Base-by-base conservation (phyloP, 2,113 vertebrate genomes). In the Pterocles orientalis region DNA sequence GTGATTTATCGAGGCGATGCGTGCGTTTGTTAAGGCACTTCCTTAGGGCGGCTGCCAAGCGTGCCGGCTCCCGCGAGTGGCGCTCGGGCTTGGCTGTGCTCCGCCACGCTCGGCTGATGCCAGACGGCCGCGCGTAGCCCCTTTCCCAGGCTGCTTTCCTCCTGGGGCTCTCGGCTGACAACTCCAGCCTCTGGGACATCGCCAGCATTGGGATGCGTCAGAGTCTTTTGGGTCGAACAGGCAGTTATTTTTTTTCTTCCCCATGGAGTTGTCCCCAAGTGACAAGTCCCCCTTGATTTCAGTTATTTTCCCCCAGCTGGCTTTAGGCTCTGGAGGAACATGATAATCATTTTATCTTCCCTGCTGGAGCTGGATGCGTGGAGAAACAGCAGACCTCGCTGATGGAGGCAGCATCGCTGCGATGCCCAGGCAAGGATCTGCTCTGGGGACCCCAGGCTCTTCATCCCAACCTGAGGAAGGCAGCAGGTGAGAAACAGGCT, bases 101-200 rank as follows among this genome's bases (percentile, higher is more conserved):
- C 58, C 0, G 6, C 1, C 1, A 0, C 1, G 2, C 65, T 83
- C 0, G 0, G 41, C 45, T 2, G 1, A 43, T 7, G 73, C 72
- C 90, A 78, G 84, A 50, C 0, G 3, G 45, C 41, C 17, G 14
- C 10, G 2, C 1, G 8, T 24, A 94, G 82, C 71, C 79, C 53
- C n/a, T 75, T 96, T 95, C 96, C 95, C 94, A 97, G 91, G 94
- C 77, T 2, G 1, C 16, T 15, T 88, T 26, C 71, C 88, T 83
- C 82, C 57, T 14, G 76, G 90, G 92, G 82, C 75, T 78, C 28
- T 2, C 0, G 0, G 56, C 65, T 82, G 39, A 68, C 0, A 0
- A 36, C 65, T 85, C 10, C 54, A 48, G 90, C 48, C 69, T 57
- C 54, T 5, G 1, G 19, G 29, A 43, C 7, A 2, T 20, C 2